A percentile compares a stretch with the other conserved stretches of the same genome.
Conservation (phyloP, 2,888 invertebrate genomes). For the Neoascia interrupta region DNA sequence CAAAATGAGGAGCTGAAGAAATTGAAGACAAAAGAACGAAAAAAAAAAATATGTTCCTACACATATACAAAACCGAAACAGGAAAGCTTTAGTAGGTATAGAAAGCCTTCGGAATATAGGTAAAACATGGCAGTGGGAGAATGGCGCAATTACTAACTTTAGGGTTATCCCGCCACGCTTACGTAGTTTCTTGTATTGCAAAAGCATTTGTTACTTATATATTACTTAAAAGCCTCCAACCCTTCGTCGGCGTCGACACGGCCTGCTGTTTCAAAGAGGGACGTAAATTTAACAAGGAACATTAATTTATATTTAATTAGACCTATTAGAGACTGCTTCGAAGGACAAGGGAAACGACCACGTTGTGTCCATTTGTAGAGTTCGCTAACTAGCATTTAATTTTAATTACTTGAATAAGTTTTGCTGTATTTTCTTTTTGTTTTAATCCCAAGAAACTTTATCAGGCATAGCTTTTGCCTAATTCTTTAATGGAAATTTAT, state of each 20-base stretch:
- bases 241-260: background rate
- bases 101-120: background rate
- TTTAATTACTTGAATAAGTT: constrained; percentile 37
- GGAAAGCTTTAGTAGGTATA: background rate
- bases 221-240: too few relatives aligned
- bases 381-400: constrained; percentile 34
- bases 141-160: background rate
- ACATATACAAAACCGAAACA: too few relatives aligned
- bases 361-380: background rate
- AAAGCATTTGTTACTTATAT: too few relatives aligned
- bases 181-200: constrained; percentile 1
- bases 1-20: constrained; percentile 2
- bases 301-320: constrained; percentile 40
- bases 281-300: constrained; percentile 29
- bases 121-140: background rate
- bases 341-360: background rate
- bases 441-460: too few relatives aligned
- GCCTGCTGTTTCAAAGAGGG: background rate
- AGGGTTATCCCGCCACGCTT: background rate
- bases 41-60: background rate
- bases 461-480: too few relatives aligned
- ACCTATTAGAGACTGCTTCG: constrained; percentile 11
- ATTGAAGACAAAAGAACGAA: background rate
- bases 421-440: too few relatives aligned
- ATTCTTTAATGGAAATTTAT: too few relatives aligned